Conservation (phyloP, 2,797 vertebrate genomes). For the Centropyge bicolor region DNA sequence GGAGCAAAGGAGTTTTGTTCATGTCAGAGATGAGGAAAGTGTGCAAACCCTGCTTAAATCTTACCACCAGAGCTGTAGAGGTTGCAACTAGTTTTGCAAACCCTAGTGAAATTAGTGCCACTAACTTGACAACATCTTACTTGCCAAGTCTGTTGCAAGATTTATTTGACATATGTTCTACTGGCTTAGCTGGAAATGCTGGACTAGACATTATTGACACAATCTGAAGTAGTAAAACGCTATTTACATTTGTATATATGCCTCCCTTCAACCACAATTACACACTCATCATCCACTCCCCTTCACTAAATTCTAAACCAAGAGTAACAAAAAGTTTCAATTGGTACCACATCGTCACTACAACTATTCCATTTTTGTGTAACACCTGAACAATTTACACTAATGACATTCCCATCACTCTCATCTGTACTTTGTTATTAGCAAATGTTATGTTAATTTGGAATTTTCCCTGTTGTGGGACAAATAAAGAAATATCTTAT, state of each 20-base stretch:
- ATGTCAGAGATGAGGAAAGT: not conserved
- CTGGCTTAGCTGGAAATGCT: not conserved
- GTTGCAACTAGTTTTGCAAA: conserved; percentile 1
- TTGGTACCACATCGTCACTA: not conserved
- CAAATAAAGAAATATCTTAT: no score
- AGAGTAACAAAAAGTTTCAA: not conserved
- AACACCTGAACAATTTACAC: no score
- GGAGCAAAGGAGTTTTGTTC: conserved; percentile 6
- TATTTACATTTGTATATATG: not conserved
- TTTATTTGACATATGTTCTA: not conserved
- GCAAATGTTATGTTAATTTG: no score
- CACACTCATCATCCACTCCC: not conserved
- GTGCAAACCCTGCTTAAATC: conserved; percentile 6
- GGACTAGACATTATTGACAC: not conserved
- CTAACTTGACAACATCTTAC: not conserved
- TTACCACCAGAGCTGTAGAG: not conserved
- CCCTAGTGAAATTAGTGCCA: not conserved
- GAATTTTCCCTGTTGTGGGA: no score
- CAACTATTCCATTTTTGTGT: no score
- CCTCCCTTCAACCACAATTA: not conserved
- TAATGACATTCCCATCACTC: no score
- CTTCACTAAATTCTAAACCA: no score
- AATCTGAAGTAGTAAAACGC: not conserved
- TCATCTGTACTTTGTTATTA: no score
- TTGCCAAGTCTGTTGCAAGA: not conserved